Evolutionary conservation across 2,888 invertebrate genomes (phyloP), one percentile per base, ranked within the genome.

Genomic region (Silvanus unidentatus): DNA sequence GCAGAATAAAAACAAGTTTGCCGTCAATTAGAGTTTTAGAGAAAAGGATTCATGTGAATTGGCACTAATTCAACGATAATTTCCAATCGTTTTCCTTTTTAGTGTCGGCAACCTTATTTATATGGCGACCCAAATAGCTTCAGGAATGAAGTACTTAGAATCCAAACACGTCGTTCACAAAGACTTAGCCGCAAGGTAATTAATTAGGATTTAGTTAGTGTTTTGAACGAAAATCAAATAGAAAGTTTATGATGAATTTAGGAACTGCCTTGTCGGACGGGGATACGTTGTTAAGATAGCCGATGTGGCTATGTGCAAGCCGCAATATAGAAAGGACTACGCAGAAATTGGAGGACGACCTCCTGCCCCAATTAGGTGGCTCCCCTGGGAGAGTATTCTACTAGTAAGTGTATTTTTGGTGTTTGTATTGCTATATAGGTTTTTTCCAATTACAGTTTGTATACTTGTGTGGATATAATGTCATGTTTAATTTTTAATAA

Each of bases 91-190:
- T 42, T 35, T 43, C 50, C 51, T 58, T 58, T 60, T 34, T 71
- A 85, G 85, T 67, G 79, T 80, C 66, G 81, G 79, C 53, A 81
- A 80, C 64, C 73, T 86, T 55, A 76, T 86, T 52, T 84, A 79
- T 70, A 82, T 86, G 77, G 82, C 83, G 41, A 78, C 80, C 42
- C 86, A 88, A 71, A 81, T 88, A 63, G 83, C 87, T 35, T 84
- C 85, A 8, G 88, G 85, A 35, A 86, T 88, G 84, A 82, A 82
- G 66, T 88, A 86, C 67, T 75, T 88, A 61, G 88, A 89, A 74
- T 81, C 82, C 13, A 79, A 82, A 65, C 82, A 85, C 70, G 81
- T 87, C 62, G 86, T 86, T 35, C 88, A 88, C 70, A 81, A 87
- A 60, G 87, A 88, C 71, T 72, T 88, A 58, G 87, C 87, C 32